A percentile compares a stretch with the other conserved stretches of the same genome.
Evolutionary conservation across 2,888 invertebrate species (phyloP).

Genomic region (Lasioglossum leucozonium): DNA sequence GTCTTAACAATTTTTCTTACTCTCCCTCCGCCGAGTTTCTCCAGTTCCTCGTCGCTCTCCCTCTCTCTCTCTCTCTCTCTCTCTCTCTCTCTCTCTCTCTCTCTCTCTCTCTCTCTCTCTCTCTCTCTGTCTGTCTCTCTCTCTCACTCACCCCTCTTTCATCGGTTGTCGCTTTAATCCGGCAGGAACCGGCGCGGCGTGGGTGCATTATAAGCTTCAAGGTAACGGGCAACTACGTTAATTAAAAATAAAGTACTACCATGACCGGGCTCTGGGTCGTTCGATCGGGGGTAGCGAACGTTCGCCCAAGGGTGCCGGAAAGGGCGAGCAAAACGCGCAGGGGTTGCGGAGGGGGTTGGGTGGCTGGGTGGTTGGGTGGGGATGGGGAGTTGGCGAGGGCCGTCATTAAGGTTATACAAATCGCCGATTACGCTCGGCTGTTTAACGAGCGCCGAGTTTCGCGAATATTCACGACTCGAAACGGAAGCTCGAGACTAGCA

Average conservation of each 20-base stretch:
- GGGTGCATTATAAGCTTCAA: conserved; percentile 58
- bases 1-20: conserved; percentile 43
- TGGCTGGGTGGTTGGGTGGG: neutral
- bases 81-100: neutral
- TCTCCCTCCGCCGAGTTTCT: neutral
- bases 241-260: conserved; percentile 65
- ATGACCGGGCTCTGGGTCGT: conserved; percentile 51
- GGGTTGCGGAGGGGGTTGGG: neutral
- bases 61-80: no score
- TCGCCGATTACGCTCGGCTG: conserved; percentile 73
- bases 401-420: conserved; percentile 77
- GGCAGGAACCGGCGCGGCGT: conserved; percentile 19
- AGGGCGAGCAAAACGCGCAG: conserved; percentile 1
- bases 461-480: conserved; percentile 68
- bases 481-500: conserved; percentile 62
- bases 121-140: neutral
- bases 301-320: neutral
- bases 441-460: conserved; percentile 72
- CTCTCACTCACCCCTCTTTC: neutral
- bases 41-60: neutral
- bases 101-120: no score
- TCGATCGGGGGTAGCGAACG: conserved; percentile 50
- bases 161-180: conserved; percentile 1
- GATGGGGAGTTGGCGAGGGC: conserved; percentile 35
- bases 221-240: conserved; percentile 63